These are phyloP conservation scores for Ciconia maguari DNA, from an alignment of 2,113 vertebrate species.

Conservation along the genomic window DNA sequence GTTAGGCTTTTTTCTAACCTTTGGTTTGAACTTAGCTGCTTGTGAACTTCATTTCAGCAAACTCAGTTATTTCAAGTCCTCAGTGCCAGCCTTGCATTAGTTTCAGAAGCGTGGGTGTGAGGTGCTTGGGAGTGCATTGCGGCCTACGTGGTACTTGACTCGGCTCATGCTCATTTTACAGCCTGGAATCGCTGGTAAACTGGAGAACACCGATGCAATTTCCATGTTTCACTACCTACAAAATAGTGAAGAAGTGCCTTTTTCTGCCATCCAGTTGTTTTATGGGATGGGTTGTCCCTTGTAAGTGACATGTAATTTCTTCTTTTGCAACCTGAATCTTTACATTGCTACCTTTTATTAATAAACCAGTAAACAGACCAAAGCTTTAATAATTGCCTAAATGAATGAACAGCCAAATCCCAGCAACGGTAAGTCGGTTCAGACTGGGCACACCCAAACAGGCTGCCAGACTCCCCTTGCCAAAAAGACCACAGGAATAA, in stretches of 20 bases:
- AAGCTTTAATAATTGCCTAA: background rate
- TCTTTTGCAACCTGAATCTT: background rate
- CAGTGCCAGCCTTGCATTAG: background rate
- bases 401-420: background rate
- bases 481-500: accelerated
- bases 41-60: background rate
- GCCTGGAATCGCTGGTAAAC: background rate
- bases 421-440: background rate
- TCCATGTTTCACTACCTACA: background rate
- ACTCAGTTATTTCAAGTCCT: background rate
- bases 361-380: background rate
- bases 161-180: accelerated
- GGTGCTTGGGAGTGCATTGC: background rate
- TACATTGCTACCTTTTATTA: background rate
- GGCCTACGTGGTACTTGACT: accelerated
- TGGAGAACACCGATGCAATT: background rate
- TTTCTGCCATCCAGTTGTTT: background rate
- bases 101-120: background rate
- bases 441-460: background rate
- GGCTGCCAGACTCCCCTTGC: too few species aligned
- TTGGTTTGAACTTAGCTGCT: background rate
- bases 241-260: background rate
- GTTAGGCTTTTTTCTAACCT: background rate
- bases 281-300: background rate
- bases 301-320: accelerated